Conservation (phyloP, 2,113 vertebrate species). For the Neoarius graeffei region DNA sequence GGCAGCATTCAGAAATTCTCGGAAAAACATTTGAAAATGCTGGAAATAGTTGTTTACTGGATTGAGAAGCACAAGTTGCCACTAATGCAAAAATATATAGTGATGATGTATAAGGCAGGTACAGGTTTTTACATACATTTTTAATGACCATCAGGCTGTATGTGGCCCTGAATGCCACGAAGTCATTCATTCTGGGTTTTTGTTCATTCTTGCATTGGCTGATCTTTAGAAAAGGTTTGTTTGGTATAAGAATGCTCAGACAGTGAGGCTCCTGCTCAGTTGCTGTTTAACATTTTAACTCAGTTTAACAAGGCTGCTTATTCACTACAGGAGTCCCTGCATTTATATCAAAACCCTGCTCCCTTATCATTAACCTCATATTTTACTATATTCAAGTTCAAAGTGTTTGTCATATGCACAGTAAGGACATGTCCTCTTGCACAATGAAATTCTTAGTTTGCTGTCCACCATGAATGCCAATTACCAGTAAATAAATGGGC, state of each 20-base stretch:
- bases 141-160: neutral
- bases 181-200: neutral
- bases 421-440: no score
- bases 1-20: constrained; percentile 33
- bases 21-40: neutral
- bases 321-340: neutral
- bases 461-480: no score
- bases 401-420: neutral
- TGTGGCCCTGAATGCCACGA: neutral
- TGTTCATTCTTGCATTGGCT: constrained; percentile 1
- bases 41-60: neutral
- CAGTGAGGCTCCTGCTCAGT: neutral
- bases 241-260: neutral
- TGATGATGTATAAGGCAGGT: neutral
- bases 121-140: neutral
- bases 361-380: neutral
- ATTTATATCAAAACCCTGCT: neutral
- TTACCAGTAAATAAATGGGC: no score
- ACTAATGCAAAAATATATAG: neutral
- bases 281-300: constrained; percentile 3
- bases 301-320: neutral
- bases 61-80: neutral
- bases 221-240: neutral
- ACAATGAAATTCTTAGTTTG: no score
- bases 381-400: neutral